Evolutionary conservation across 1,140 invertebrate genomes (phyloP).

Genomic region (Medauroidea extradentata): DNA sequence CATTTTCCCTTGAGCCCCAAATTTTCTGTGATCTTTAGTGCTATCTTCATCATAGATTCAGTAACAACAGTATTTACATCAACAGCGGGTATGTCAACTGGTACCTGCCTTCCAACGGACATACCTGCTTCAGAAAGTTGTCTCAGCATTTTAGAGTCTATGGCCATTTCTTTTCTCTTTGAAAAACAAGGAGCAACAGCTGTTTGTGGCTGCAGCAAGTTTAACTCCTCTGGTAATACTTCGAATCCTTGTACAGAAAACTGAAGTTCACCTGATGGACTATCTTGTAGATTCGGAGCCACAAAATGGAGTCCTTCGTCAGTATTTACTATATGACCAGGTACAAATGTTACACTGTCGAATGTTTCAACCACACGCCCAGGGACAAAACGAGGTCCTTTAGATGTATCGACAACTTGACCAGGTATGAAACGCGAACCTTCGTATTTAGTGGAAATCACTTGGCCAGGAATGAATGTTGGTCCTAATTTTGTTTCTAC

Average conservation of each 20-base stretch:
- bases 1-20: conserved; percentile 41
- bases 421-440: conserved; percentile 67
- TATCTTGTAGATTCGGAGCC: conserved; percentile 61
- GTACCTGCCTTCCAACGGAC: conserved; percentile 60
- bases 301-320: conserved; percentile 65
- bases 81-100: conserved; percentile 55
- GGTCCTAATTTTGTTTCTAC: conserved; percentile 66
- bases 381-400: conserved; percentile 68
- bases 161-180: conserved; percentile 54
- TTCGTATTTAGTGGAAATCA: conserved; percentile 66
- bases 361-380: conserved; percentile 62
- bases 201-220: conserved; percentile 53
- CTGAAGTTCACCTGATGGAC: conserved; percentile 58
- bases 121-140: conserved; percentile 66
- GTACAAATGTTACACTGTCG: conserved; percentile 63
- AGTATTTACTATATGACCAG: conserved; percentile 67
- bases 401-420: conserved; percentile 65
- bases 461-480: conserved; percentile 68
- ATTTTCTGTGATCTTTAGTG: conserved; percentile 42
- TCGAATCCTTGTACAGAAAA: conserved; percentile 73
- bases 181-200: conserved; percentile 26
- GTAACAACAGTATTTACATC: conserved; percentile 42
- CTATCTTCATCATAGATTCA: conserved; percentile 40
- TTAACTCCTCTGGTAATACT: conserved; percentile 63
- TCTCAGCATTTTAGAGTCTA: conserved; percentile 61